phyloP scores from a whole-genome alignment of 1,140 invertebrate species.

The Phymastichus coffea region DNA sequence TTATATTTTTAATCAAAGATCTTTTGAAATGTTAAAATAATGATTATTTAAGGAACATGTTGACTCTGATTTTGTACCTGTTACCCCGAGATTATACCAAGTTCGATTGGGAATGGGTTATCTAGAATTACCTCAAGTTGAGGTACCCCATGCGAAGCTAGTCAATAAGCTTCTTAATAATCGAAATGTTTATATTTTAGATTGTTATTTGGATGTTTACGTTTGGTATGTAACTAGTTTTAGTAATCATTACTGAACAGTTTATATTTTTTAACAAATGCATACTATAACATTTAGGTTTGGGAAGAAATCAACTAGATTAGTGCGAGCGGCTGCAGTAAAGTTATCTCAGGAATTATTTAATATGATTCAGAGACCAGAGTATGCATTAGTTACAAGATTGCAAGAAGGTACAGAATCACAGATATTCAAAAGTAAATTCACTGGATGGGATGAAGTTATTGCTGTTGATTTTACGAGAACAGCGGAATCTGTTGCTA shows the following conservation, averaged over 20 bases:
- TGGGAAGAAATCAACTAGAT: slow-evolving; percentile 94
- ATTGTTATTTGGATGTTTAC: slow-evolving; percentile 95
- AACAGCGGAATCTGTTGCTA: slow-evolving; percentile 94
- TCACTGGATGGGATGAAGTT: slow-evolving; percentile 97
- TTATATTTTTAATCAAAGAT: neutral
- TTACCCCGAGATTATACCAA: slow-evolving; percentile 85
- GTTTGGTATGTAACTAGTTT: slow-evolving; percentile 75
- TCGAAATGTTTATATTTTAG: slow-evolving; percentile 96
- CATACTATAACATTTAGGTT: slow-evolving; percentile 65
- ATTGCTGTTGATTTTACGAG: slow-evolving; percentile 98
- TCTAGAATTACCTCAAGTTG: slow-evolving; percentile 94
- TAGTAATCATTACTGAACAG: slow-evolving; percentile 4
- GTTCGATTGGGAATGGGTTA: slow-evolving; percentile 97
- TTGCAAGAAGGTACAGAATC: slow-evolving; percentile 85
- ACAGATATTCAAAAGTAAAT: slow-evolving; percentile 96
- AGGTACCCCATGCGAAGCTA: slow-evolving; percentile 76
- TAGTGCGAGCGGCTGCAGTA: slow-evolving; percentile 93
- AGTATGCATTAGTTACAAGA: slow-evolving; percentile 85
- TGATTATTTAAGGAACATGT: slow-evolving; percentile 72
- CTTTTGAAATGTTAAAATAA: slow-evolving; percentile 3
- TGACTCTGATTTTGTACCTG: slow-evolving; percentile 72
- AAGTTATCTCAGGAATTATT: slow-evolving; percentile 95
- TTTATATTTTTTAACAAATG: slow-evolving; percentile 6
- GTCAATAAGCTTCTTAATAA: slow-evolving; percentile 79
- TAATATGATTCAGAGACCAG: slow-evolving; percentile 86